Conservation (phyloP, 2,797 vertebrate species). For the Hemibagrus guttatus region DNA sequence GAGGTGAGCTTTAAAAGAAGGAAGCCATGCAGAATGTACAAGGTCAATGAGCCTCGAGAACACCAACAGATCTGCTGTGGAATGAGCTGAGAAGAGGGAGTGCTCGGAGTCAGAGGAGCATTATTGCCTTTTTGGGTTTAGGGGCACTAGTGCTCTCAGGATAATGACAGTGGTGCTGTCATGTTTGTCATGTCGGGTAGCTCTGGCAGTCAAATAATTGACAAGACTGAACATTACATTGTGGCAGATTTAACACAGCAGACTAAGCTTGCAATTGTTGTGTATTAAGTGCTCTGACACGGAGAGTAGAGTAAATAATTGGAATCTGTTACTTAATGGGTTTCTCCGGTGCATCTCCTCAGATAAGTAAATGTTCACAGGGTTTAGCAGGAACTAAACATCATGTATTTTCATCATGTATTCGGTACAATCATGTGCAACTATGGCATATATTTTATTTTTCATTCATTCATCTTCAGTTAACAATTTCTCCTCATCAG, state of each 20-base stretch:
- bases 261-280: slow-evolving; percentile 42
- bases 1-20: slow-evolving; percentile 48
- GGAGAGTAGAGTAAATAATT: slow-evolving; percentile 44
- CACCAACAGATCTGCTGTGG: slow-evolving; percentile 26
- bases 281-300: slow-evolving; percentile 37
- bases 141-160: slow-evolving; percentile 9
- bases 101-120: not conserved
- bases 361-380: slow-evolving; percentile 27
- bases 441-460: not conserved
- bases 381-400: slow-evolving; percentile 22
- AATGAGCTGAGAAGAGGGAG: slow-evolving; percentile 26
- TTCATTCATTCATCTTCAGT: not conserved
- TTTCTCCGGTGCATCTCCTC: slow-evolving; percentile 17
- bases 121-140: slow-evolving; percentile 35
- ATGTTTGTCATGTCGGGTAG: slow-evolving; percentile 41
- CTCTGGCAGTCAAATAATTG: slow-evolving; percentile 32
- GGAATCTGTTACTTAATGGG: slow-evolving; percentile 22
- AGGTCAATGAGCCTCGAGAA: slow-evolving; percentile 44
- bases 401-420: too few relatives aligned
- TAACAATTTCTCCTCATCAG: not conserved
- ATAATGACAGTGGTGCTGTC: slow-evolving; percentile 43
- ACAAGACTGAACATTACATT: slow-evolving; percentile 31
- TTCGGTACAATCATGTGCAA: too few relatives aligned
- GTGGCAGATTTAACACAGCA: slow-evolving; percentile 44
- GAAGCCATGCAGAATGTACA: slow-evolving; percentile 37